phyloP scores from a whole-genome alignment of 2,888 invertebrate genomes.

The Andrena trimmerana region DNA sequence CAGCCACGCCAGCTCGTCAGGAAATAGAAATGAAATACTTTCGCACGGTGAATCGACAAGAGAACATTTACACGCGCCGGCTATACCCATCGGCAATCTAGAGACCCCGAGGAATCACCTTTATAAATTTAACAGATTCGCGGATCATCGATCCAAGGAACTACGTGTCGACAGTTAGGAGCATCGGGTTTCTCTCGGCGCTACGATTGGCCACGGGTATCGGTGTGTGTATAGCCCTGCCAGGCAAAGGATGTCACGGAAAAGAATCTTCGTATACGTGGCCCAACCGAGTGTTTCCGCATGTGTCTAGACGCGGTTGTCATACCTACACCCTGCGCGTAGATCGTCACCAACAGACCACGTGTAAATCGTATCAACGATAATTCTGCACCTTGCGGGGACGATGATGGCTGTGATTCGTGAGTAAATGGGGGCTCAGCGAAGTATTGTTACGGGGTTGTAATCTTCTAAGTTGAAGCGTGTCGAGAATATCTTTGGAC shows the following conservation, averaged over 20 bases:
- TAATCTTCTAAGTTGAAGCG: too few relatives aligned
- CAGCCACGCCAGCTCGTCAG: too few relatives aligned
- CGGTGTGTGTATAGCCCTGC: slow-evolving; percentile 7
- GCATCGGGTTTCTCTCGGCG: slow-evolving; percentile 22
- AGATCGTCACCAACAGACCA: not conserved
- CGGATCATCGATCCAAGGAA: slow-evolving; percentile 19
- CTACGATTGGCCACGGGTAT: slow-evolving; percentile 46
- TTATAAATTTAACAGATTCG: slow-evolving; percentile 30
- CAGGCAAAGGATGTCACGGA: slow-evolving; percentile 61
- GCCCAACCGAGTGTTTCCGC: slow-evolving; percentile 84
- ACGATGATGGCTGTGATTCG: not conserved
- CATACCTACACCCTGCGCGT: slow-evolving; percentile 65
- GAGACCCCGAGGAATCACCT: not conserved
- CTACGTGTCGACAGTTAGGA: slow-evolving; percentile 20
- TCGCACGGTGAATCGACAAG: too few relatives aligned
- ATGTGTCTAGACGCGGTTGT: slow-evolving; percentile 70
- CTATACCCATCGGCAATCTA: not conserved
- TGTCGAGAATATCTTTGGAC: too few relatives aligned
- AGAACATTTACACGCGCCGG: too few relatives aligned
- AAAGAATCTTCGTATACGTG: slow-evolving; percentile 80
- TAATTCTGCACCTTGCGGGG: not conserved
- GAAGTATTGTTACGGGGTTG: not conserved
- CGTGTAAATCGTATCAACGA: not conserved
- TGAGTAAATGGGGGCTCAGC: not conserved
- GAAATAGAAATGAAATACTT: too few relatives aligned